A percentile compares a stretch with the other conserved stretches of the same genome.
Conservation (phyloP, 2,113 vertebrate species). For the Ceuthmochares aereus region DNA sequence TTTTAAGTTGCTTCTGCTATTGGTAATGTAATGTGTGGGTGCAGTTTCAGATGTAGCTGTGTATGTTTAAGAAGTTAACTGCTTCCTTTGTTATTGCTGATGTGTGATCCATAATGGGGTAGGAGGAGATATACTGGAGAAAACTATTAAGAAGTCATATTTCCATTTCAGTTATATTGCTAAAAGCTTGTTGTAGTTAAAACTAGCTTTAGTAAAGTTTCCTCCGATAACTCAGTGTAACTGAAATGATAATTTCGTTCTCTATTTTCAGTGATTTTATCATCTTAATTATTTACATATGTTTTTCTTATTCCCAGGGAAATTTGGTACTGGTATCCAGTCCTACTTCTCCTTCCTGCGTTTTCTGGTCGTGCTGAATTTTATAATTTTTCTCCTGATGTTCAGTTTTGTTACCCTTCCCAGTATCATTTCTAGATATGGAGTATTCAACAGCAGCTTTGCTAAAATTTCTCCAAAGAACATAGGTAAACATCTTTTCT, state of each 20-base stretch:
- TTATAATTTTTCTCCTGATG: conserved; percentile 90
- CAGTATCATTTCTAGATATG: conserved; percentile 73
- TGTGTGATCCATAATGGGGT: not conserved
- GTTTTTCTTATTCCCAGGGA: conserved; percentile 78
- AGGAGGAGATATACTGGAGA: not conserved
- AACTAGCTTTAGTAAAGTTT: not conserved
- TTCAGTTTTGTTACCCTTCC: conserved; percentile 90
- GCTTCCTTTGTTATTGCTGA: not conserved
- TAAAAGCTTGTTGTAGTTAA: not conserved
- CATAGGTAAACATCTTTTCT: conserved; percentile 62
- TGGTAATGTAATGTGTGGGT: not conserved
- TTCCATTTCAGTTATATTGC: not conserved
- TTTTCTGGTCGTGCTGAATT: conserved; percentile 92
- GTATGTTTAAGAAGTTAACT: not conserved
- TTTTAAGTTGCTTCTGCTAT: not conserved
- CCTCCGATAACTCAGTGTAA: conserved; percentile 14
- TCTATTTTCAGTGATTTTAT: not conserved
- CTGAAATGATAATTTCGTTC: conserved; percentile 2
- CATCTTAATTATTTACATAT: not conserved
- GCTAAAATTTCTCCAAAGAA: conserved; percentile 18
- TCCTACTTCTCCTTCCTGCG: conserved; percentile 97
- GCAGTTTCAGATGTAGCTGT: not conserved
- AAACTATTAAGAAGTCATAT: not conserved
- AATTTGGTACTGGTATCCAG: conserved; percentile 92
- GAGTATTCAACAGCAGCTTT: conserved; percentile 78